These are phyloP conservation scores for Plectrocnemia conspersa DNA, from an alignment of 1,140 invertebrate species.

Conservation along the genomic window DNA sequence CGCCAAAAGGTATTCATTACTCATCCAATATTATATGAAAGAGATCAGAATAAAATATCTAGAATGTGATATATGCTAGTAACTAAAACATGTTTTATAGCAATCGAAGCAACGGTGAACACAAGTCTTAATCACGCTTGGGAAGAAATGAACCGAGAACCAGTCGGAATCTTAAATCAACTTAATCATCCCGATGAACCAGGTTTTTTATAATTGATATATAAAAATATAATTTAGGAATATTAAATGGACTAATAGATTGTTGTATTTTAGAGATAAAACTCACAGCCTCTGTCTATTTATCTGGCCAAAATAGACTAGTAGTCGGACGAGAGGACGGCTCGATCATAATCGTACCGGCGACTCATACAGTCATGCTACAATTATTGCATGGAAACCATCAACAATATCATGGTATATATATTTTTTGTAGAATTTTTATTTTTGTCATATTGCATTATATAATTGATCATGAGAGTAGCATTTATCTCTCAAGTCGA, in stretches of 20 bases:
- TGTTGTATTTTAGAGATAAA: conserved; percentile 58
- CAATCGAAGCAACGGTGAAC: conserved; percentile 65
- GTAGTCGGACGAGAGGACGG: conserved; percentile 95
- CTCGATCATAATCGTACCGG: conserved; percentile 94
- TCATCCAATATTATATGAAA: neutral
- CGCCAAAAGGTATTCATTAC: conserved; percentile 37
- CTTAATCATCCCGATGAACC: conserved; percentile 65
- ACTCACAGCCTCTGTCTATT: conserved; percentile 87
- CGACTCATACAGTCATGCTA: conserved; percentile 90
- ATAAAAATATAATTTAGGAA: neutral
- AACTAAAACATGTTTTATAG: no score
- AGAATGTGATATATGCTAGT: no score
- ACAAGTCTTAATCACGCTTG: conserved; percentile 81
- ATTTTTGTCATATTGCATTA: neutral
- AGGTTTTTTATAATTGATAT: conserved; percentile 35
- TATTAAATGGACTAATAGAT: neutral
- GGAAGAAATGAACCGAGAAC: conserved; percentile 78
- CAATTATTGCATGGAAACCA: conserved; percentile 88
- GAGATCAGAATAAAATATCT: no score
- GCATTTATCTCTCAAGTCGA: no score
- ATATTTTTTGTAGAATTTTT: neutral
- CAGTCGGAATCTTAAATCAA: conserved; percentile 87
- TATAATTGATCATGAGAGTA: neutral
- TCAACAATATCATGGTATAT: conserved; percentile 76
- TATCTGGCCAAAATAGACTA: conserved; percentile 86